These are phyloP conservation scores for Lagocephalus sceleratus DNA, from an alignment of 2,797 vertebrate genomes.

Conservation along the genomic window DNA sequence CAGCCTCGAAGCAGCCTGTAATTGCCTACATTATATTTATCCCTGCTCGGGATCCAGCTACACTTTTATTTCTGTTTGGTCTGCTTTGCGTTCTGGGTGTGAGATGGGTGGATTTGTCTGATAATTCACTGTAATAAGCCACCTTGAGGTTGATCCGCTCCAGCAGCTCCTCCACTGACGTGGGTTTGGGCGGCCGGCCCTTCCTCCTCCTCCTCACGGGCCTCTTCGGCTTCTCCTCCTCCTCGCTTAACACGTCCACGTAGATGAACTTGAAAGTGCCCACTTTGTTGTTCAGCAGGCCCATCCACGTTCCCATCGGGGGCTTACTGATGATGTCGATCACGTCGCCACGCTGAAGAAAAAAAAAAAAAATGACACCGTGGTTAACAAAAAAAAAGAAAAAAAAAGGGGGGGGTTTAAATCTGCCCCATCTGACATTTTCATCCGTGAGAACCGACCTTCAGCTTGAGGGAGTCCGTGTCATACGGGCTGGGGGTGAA, in stretches of 20 bases:
- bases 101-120: constrained; percentile 3
- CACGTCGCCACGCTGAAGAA: constrained; percentile 89
- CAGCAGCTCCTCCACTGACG: constrained; percentile 93
- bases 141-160: constrained; percentile 97
- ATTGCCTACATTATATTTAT: constrained; percentile 34
- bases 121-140: background rate
- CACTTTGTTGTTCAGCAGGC: constrained; percentile 96
- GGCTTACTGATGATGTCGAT: constrained; percentile 99
- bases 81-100: constrained; percentile 6
- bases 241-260: constrained; percentile 91
- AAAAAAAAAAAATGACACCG: background rate
- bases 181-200: constrained; percentile 89
- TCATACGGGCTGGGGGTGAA: constrained; percentile 98
- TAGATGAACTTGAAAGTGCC: constrained; percentile 99
- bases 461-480: constrained; percentile 94
- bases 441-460: constrained; percentile 69
- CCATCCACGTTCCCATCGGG: constrained; percentile 99
- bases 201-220: constrained; percentile 88
- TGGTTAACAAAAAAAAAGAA: background rate
- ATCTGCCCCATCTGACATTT: background rate
- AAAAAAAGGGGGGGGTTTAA: background rate
- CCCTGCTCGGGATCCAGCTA: constrained; percentile 10
- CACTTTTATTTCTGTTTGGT: constrained; percentile 4
- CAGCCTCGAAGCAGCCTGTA: constrained; percentile 25
- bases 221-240: constrained; percentile 94